A percentile compares a stretch with the other conserved stretches of the same genome.
Evolutionary conservation across 2,113 vertebrate genomes (phyloP).

Genomic region (Abramis brama): DNA sequence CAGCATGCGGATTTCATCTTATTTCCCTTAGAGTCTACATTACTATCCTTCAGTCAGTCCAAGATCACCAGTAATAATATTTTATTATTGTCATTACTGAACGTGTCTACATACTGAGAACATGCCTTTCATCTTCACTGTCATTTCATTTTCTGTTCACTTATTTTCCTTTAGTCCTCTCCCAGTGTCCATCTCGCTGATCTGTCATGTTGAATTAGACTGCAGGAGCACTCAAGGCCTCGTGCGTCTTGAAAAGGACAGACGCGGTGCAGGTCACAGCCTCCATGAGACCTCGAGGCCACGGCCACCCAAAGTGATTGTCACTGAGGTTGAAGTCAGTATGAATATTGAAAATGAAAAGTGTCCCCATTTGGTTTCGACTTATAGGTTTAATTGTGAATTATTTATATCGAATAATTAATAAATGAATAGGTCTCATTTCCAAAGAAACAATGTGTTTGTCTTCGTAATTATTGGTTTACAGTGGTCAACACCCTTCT

Average conservation of each 20-base stretch:
- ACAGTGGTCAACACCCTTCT: not conserved
- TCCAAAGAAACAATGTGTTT: not conserved
- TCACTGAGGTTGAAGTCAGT: not conserved
- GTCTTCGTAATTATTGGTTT: not conserved
- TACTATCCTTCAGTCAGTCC: not conserved
- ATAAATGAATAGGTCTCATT: not conserved
- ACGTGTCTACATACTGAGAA: not conserved
- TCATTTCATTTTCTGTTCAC: constrained; percentile 9
- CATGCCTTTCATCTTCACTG: constrained; percentile 1
- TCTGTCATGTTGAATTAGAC: constrained; percentile 53
- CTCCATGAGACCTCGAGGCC: not conserved
- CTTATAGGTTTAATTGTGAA: not conserved
- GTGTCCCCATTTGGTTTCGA: not conserved
- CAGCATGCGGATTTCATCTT: not conserved
- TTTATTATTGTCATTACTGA: constrained; percentile 9
- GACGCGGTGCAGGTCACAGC: constrained; percentile 15
- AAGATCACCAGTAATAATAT: not conserved
- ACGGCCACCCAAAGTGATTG: not conserved
- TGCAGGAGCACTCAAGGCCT: constrained; percentile 1
- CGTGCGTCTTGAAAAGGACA: constrained; percentile 44
- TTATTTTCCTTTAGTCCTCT: constrained; percentile 4
- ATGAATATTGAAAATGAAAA: constrained; percentile 7
- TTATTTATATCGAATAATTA: not conserved
- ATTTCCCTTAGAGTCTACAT: not conserved
- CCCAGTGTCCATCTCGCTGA: constrained; percentile 14